phyloP scores from a whole-genome alignment of 2,113 vertebrate genomes.

The Nannobrachium achirus region DNA sequence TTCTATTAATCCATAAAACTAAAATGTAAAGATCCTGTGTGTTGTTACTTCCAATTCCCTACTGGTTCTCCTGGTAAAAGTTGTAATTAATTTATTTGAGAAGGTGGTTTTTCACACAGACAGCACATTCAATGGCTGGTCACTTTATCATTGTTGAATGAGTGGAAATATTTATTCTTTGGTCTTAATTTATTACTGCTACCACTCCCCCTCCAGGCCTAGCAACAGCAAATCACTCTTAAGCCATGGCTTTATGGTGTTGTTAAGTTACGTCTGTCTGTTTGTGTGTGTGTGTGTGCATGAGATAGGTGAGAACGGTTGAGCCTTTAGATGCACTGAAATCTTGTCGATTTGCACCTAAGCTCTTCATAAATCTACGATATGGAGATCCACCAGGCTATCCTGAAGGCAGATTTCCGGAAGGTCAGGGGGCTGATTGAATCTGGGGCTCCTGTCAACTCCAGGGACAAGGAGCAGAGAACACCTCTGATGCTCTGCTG shows the following conservation, averaged over 20 bases:
- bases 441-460: slow-evolving; percentile 29
- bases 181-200: slow-evolving; percentile 25
- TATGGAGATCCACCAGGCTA: slow-evolving; percentile 6
- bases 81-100: background rate
- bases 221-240: slow-evolving; percentile 26
- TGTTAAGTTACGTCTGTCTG: no score
- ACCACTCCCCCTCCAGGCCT: slow-evolving; percentile 32
- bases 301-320: background rate
- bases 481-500: slow-evolving; percentile 38
- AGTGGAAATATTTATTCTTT: slow-evolving; percentile 3
- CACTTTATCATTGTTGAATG: slow-evolving; percentile 13
- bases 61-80: background rate
- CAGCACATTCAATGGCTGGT: slow-evolving; percentile 4
- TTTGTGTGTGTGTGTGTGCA: slow-evolving; percentile 9
- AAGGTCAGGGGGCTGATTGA: slow-evolving; percentile 11
- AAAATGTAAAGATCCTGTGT: no score
- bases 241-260: background rate
- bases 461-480: background rate
- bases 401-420: slow-evolving; percentile 40
- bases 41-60: background rate
- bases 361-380: no score
- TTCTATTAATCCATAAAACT: no score
- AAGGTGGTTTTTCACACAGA: background rate
- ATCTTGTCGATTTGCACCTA: background rate
- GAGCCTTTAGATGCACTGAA: background rate